phyloP scores from a whole-genome alignment of 2,888 invertebrate genomes.

The Drosophila greeni region DNA sequence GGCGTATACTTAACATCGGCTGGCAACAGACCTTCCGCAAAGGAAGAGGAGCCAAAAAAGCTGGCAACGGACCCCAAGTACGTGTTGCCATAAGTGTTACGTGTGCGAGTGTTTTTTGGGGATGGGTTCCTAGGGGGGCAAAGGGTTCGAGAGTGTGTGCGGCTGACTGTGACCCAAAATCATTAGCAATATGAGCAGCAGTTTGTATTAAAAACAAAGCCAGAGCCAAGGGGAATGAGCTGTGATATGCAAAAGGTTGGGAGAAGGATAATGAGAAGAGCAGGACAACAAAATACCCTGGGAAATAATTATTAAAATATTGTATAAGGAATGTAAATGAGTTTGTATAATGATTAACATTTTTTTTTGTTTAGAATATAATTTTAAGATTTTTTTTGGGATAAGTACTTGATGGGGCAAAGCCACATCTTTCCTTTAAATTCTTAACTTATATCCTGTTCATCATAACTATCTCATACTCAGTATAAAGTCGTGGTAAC shows the following conservation, averaged over 20 bases:
- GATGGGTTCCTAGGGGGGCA: slow-evolving; percentile 20
- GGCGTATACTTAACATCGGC: slow-evolving; percentile 52
- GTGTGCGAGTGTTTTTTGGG: slow-evolving; percentile 50
- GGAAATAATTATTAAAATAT: neutral
- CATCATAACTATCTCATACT: slow-evolving; percentile 1
- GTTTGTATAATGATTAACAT: too few species aligned
- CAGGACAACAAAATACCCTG: neutral
- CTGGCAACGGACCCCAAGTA: slow-evolving; percentile 46
- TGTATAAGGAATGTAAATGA: neutral
- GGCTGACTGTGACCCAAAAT: slow-evolving; percentile 67
- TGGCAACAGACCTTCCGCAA: slow-evolving; percentile 15
- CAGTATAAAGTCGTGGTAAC: neutral
- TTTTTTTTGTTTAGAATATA: too few species aligned
- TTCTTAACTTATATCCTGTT: too few species aligned
- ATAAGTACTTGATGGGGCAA: too few species aligned
- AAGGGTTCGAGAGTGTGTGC: slow-evolving; percentile 61
- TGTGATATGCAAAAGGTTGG: slow-evolving; percentile 50
- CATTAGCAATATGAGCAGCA: slow-evolving; percentile 74
- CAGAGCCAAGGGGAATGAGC: slow-evolving; percentile 40
- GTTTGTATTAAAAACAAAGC: slow-evolving; percentile 69
- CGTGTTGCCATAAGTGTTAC: slow-evolving; percentile 64
- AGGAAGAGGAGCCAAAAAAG: slow-evolving; percentile 11
- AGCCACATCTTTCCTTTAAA: neutral
- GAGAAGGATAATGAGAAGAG: neutral
- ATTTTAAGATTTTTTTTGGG: neutral